These are phyloP conservation scores for Entomobrya proxima DNA, from an alignment of 2,888 invertebrate genomes.

Conservation along the genomic window DNA sequence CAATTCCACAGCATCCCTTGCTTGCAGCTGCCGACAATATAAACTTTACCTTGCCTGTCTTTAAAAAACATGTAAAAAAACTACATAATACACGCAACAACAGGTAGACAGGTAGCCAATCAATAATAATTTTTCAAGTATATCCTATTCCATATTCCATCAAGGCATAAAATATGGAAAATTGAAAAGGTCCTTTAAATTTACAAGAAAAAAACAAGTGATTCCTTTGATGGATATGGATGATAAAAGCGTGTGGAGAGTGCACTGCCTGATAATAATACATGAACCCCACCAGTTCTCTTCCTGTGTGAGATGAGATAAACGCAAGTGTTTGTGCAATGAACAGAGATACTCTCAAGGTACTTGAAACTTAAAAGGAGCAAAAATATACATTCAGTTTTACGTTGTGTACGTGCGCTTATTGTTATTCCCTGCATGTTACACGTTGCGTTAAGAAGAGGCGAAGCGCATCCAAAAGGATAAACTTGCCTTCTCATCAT, in stretches of 20 bases:
- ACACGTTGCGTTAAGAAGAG: background rate
- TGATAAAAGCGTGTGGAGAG: too few species aligned
- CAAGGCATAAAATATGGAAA: too few species aligned
- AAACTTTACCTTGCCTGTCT: slow-evolving; percentile 16
- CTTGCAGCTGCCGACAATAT: background rate
- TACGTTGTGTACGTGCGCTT: slow-evolving; percentile 9
- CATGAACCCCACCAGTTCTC: background rate
- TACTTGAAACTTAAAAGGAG: background rate
- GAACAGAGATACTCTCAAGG: slow-evolving; percentile 25
- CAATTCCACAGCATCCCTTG: background rate
- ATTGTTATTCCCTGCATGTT: slow-evolving; percentile 15
- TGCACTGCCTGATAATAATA: slow-evolving; percentile 9
- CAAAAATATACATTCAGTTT: background rate
- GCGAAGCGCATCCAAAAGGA: background rate
- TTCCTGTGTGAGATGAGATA: slow-evolving; percentile 28
- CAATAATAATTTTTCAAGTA: background rate
- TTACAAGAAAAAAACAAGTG: slow-evolving; percentile 6
- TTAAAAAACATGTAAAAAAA: background rate
- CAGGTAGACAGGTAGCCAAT: background rate
- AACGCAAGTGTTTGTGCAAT: background rate
- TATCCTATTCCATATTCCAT: too few species aligned
- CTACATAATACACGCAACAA: too few species aligned
- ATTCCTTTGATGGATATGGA: background rate
- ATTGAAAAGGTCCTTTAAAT: slow-evolving; percentile 19
- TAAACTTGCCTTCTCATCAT: background rate